A percentile compares a stretch with the other conserved stretches of the same genome.
Evolutionary conservation across 2,888 invertebrate species (phyloP).

Genomic region (Criorhina ranunculi): DNA sequence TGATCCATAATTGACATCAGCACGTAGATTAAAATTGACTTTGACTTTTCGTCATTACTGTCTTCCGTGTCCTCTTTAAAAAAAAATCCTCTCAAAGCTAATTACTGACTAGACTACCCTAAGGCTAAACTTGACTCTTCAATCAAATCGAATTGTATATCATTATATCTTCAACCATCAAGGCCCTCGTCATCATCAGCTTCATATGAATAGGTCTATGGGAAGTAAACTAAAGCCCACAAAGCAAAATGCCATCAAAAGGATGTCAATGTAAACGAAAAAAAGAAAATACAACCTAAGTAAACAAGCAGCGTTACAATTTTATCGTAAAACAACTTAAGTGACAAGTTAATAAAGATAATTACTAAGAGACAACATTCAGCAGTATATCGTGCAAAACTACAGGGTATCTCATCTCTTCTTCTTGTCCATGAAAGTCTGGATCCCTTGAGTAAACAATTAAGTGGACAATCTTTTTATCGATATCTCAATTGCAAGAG

Average conservation of each 20-base stretch:
- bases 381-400: background rate
- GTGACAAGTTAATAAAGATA: constrained; percentile 52
- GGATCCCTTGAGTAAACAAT: constrained; percentile 20
- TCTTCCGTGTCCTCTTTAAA: too few relatives aligned
- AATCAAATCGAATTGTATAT: background rate
- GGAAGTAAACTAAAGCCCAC: background rate
- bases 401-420: background rate
- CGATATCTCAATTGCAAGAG: constrained; percentile 42
- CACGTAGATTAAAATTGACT: too few relatives aligned
- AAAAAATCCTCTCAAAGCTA: too few relatives aligned
- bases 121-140: background rate
- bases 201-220: background rate
- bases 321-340: constrained; percentile 28
- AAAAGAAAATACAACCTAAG: background rate
- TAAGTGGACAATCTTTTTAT: constrained; percentile 35
- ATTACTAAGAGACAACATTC: constrained; percentile 34
- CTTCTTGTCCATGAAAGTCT: constrained; percentile 21
- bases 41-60: too few relatives aligned
- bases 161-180: constrained; percentile 10
- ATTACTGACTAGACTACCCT: background rate
- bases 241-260: constrained; percentile 4
- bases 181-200: background rate
- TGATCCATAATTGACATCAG: too few relatives aligned
- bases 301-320: constrained; percentile 29
- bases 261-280: constrained; percentile 17